Conservation (phyloP, 2,888 invertebrate genomes). For the Cosmorhoe ocellata region DNA sequence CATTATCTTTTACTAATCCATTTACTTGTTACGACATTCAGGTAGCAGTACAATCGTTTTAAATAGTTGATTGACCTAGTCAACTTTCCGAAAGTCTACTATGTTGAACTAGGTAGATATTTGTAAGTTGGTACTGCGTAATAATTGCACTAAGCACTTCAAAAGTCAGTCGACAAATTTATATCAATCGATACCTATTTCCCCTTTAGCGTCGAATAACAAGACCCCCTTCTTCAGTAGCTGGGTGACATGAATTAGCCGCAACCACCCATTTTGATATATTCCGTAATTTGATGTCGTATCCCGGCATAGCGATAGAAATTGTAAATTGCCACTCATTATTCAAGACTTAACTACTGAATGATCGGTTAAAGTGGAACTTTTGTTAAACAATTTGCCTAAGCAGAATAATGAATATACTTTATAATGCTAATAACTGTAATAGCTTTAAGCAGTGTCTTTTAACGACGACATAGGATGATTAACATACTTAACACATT, state of each 20-base stretch:
- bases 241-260: slow-evolving; percentile 50
- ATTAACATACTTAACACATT: slow-evolving; percentile 8
- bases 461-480: slow-evolving; percentile 6
- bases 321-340: slow-evolving; percentile 33
- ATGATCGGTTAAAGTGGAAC: slow-evolving; percentile 20
- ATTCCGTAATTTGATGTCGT: slow-evolving; percentile 66
- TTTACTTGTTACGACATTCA: slow-evolving; percentile 54
- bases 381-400: slow-evolving; percentile 29
- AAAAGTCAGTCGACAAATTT: not conserved
- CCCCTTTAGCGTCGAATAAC: slow-evolving; percentile 15
- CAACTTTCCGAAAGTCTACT: slow-evolving; percentile 7
- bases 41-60: slow-evolving; percentile 30
- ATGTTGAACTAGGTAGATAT: too few relatives aligned
- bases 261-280: slow-evolving; percentile 47
- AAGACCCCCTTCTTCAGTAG: slow-evolving; percentile 17
- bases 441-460: slow-evolving; percentile 13
- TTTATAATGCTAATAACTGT: slow-evolving; percentile 20
- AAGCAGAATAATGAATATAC: slow-evolving; percentile 30
- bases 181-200: slow-evolving; percentile 6
- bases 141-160: not conserved
- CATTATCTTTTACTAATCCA: slow-evolving; percentile 74
- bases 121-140: too few relatives aligned
- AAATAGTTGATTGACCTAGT: slow-evolving; percentile 35
- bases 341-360: slow-evolving; percentile 40
- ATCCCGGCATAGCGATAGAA: slow-evolving; percentile 42